Evolutionary conservation across 1,140 invertebrate genomes (phyloP), one percentile per base, ranked within the genome.

Genomic region (Lasioglossum albipes): DNA sequence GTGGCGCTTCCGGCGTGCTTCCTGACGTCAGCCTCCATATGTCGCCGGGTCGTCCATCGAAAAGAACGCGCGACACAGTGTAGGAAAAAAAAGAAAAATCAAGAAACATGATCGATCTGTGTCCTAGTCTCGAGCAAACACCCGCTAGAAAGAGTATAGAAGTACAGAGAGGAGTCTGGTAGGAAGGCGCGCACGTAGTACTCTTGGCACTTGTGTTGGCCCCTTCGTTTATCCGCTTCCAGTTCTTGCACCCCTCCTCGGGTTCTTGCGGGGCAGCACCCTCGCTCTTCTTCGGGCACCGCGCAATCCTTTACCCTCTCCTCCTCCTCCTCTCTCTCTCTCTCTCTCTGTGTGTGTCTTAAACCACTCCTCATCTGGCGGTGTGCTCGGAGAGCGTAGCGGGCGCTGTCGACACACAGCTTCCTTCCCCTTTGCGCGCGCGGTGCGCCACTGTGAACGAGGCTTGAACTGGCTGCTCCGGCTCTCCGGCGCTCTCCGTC

Each of bases 391-490:
- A 85, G 71, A 79, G 71, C 67, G 52, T 66, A 64, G 70, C 78
- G 78, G 52, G 79, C 79, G 83, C 84, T 81, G 80, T 74, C 84
- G 79, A 79, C 77, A 68, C 52, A 54, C 75, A 75, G 75, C 77
- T 79, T 84, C 84, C 82, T 84, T 84, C 82, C 86, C 83, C 75
- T 82, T 76, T 36, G 36, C 83, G 84, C 79, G 67, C 76, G 59
- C 78, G 79, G 83, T 84, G 82, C 87, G 78, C 83, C 69, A 83
- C 79, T 82, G 64, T 75, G 84, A 86, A 75, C 84, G 72, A 70
- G 84, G 80, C 84, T 83, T 83, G 72, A 86, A 85, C 84, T 86
- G 86, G 83, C 86, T 84, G 68, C 64, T 83, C 68, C 6, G 57
- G 57, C 20, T 54, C 80, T 79, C 85, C 36, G 36, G 36, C 36